A percentile compares a stretch with the other conserved stretches of the same genome.
Conservation (phyloP, 2,888 invertebrate genomes). For the Chymomyza caudatula region DNA sequence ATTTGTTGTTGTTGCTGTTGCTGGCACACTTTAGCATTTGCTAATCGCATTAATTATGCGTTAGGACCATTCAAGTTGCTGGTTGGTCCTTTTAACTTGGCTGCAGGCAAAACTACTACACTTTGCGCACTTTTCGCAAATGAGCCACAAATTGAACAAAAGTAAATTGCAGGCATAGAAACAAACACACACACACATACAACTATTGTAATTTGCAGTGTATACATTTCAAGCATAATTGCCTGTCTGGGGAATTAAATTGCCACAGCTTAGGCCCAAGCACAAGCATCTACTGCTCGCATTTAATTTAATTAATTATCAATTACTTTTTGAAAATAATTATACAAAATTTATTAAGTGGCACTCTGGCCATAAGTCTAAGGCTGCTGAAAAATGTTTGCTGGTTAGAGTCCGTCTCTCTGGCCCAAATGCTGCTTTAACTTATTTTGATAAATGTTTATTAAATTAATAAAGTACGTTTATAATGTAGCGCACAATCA, state of each 20-base stretch:
- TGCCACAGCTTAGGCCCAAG: slow-evolving; percentile 29
- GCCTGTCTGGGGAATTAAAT: slow-evolving; percentile 61
- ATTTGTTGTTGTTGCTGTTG: slow-evolving; percentile 39
- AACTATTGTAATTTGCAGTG: not conserved
- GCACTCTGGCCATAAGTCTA: not conserved
- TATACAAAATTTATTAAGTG: slow-evolving; percentile 53
- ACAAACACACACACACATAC: not conserved
- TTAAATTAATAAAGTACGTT: slow-evolving; percentile 52
- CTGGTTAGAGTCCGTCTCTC: not conserved
- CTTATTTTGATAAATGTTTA: slow-evolving; percentile 45
- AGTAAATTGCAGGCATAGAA: slow-evolving; percentile 54
- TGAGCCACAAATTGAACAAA: slow-evolving; percentile 60
- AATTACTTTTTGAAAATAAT: slow-evolving; percentile 69
- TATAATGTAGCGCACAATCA: slow-evolving; percentile 29
- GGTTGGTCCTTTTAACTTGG: slow-evolving; percentile 17
- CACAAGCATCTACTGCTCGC: slow-evolving; percentile 37
- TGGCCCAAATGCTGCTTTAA: not conserved
- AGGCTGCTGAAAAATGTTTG: not conserved
- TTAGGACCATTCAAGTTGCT: slow-evolving; percentile 1
- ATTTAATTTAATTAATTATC: slow-evolving; percentile 68
- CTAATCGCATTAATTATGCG: slow-evolving; percentile 71
- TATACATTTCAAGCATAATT: slow-evolving; percentile 44
- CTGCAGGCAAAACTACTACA: slow-evolving; percentile 41
- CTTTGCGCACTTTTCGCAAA: slow-evolving; percentile 36
- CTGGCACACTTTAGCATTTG: slow-evolving; percentile 64